Percentiles rank a stretch among this genome's conserved stretches.
Evolutionary conservation across 1,140 invertebrate genomes (phyloP).

Genomic region (Ostrea denselamellosa): DNA sequence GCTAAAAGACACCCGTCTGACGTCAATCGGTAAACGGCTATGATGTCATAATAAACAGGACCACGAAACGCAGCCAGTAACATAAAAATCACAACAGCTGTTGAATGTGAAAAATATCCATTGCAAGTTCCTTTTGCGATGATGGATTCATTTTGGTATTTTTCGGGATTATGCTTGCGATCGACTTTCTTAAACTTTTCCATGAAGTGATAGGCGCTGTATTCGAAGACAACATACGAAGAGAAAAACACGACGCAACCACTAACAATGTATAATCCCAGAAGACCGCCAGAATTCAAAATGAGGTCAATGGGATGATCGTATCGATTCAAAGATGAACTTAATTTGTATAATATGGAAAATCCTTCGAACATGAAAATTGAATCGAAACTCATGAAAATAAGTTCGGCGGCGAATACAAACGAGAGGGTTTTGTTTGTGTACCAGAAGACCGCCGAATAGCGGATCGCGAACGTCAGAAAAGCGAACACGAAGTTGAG

Average conservation of each 20-base stretch:
- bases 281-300: slow-evolving; percentile 53
- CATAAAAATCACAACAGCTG: slow-evolving; percentile 68
- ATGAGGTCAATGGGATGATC: slow-evolving; percentile 59
- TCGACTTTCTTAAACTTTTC: slow-evolving; percentile 69
- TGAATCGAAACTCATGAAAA: slow-evolving; percentile 65
- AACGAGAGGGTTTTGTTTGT: slow-evolving; percentile 68
- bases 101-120: slow-evolving; percentile 71
- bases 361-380: slow-evolving; percentile 66
- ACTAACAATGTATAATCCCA: slow-evolving; percentile 65
- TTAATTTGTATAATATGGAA: slow-evolving; percentile 68
- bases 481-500: slow-evolving; percentile 69
- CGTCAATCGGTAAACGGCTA: slow-evolving; percentile 67
- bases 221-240: slow-evolving; percentile 70
- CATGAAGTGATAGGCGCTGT: slow-evolving; percentile 69
- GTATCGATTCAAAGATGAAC: slow-evolving; percentile 58
- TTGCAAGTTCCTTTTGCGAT: slow-evolving; percentile 65
- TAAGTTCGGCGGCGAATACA: slow-evolving; percentile 67
- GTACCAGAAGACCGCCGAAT: slow-evolving; percentile 74
- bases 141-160: slow-evolving; percentile 59
- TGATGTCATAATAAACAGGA: slow-evolving; percentile 69
- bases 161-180: slow-evolving; percentile 63
- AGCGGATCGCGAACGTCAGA: slow-evolving; percentile 63
- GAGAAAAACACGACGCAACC: slow-evolving; percentile 66
- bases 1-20: slow-evolving; percentile 64
- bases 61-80: slow-evolving; percentile 66